These are phyloP conservation scores for Rhinophrynus dorsalis DNA, from an alignment of 2,797 vertebrate species.

Conservation along the genomic window DNA sequence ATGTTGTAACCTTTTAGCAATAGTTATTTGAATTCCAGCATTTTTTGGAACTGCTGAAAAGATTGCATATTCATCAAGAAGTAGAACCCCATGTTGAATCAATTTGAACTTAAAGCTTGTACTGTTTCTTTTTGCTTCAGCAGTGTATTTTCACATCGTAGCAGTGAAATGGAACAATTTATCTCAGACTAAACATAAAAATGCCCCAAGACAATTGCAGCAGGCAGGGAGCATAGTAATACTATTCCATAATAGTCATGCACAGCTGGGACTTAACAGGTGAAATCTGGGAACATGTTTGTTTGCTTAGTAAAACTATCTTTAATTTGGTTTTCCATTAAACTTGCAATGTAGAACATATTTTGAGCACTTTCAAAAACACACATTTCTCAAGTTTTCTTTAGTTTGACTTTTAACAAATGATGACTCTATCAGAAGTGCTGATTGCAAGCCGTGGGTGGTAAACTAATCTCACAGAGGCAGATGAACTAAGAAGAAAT, in stretches of 20 bases:
- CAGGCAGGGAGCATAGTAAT: background rate
- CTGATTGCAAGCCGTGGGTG: too few relatives aligned
- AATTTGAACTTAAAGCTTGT: constrained; percentile 21
- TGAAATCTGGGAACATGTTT: constrained; percentile 8
- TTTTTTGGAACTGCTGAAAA: too few relatives aligned
- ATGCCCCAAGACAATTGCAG: constrained; percentile 29
- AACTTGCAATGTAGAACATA: constrained; percentile 13
- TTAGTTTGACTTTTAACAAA: too few relatives aligned
- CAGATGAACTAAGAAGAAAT: too few relatives aligned
- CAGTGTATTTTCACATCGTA: constrained; percentile 22
- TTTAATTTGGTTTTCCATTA: constrained; percentile 13
- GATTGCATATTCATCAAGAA: constrained; percentile 2
- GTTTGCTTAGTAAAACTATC: constrained; percentile 22
- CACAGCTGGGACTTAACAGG: constrained; percentile 19
- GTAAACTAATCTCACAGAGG: too few relatives aligned
- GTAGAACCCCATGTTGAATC: constrained; percentile 24
- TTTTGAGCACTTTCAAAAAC: background rate
- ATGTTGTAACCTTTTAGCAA: too few relatives aligned
- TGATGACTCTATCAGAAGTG: too few relatives aligned
- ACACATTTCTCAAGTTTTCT: background rate
- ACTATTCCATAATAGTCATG: constrained; percentile 3
- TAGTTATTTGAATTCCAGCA: too few relatives aligned
- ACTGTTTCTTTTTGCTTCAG: constrained; percentile 23
- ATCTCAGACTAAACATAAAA: constrained; percentile 45
- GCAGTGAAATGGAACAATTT: constrained; percentile 32